Conservation (phyloP, 2,113 vertebrate species). For the Ceuthmochares aereus region DNA sequence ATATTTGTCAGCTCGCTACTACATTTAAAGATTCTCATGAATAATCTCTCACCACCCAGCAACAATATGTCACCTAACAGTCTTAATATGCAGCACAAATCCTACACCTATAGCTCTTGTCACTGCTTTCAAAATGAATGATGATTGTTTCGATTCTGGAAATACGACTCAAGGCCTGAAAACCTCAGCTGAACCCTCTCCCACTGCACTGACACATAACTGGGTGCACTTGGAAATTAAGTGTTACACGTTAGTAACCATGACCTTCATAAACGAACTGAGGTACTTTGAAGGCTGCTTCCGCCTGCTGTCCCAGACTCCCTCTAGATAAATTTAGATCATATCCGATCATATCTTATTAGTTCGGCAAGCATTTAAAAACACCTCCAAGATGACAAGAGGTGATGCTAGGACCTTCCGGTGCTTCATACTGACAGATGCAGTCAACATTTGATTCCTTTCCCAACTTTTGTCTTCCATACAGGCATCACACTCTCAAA, state of each 20-base stretch:
- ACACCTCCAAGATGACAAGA: background rate
- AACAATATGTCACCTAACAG: background rate
- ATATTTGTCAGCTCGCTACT: conserved; percentile 11
- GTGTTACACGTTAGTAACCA: rapidly evolving
- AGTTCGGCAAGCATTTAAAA: background rate
- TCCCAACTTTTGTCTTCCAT: background rate
- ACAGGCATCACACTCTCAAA: background rate
- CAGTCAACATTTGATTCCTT: background rate
- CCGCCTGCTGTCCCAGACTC: background rate
- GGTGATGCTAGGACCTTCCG: background rate
- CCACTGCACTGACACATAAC: background rate
- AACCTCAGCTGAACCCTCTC: conserved; percentile 10
- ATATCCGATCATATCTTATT: background rate
- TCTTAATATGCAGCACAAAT: background rate
- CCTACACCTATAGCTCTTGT: background rate
- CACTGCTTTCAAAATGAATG: background rate
- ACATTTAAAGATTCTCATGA: conserved; percentile 20
- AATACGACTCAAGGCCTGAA: background rate
- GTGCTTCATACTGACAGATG: background rate
- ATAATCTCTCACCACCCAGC: conserved; percentile 52
- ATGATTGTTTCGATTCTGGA: background rate
- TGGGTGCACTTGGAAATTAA: background rate
- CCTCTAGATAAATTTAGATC: background rate
- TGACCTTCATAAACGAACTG: background rate
- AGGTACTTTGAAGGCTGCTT: background rate